phyloP scores from a whole-genome alignment of 2,888 invertebrate genomes.

The Allygus modestus region DNA sequence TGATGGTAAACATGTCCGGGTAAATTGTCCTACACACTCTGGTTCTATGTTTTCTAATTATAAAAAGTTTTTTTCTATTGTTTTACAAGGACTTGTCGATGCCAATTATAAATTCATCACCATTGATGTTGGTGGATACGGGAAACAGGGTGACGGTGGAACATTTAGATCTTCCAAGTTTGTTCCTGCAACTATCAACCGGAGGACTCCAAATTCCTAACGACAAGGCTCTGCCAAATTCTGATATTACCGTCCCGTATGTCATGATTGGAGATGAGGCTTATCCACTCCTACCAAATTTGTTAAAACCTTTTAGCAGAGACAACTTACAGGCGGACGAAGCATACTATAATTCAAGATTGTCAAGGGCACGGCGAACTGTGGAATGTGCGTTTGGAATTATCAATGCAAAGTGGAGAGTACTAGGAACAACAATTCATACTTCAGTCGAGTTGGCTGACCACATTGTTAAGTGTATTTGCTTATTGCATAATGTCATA shows the following conservation, averaged over 20 bases:
- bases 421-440: slow-evolving; percentile 62
- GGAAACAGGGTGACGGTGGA: too few species aligned
- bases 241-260: slow-evolving; percentile 41
- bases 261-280: slow-evolving; percentile 60
- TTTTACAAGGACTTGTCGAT: too few species aligned
- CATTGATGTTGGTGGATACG: too few species aligned
- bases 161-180: slow-evolving; percentile 53
- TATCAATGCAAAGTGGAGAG: too few species aligned
- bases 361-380: too few species aligned
- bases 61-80: slow-evolving; percentile 52
- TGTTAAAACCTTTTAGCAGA: slow-evolving; percentile 51
- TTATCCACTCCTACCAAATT: slow-evolving; percentile 49
- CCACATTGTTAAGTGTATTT: slow-evolving; percentile 63
- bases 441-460: slow-evolving; percentile 58
- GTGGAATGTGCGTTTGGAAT: too few species aligned
- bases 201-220: slow-evolving; percentile 39
- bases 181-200: slow-evolving; percentile 42
- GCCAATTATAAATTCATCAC: too few species aligned
- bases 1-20: slow-evolving; percentile 59
- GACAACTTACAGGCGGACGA: slow-evolving; percentile 47
- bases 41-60: slow-evolving; percentile 60
- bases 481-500: slow-evolving; percentile 64
- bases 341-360: slow-evolving; percentile 53
- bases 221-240: slow-evolving; percentile 41
- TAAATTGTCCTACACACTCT: slow-evolving; percentile 49